phyloP scores from a whole-genome alignment of 2,113 vertebrate genomes.

The Esox niger region DNA sequence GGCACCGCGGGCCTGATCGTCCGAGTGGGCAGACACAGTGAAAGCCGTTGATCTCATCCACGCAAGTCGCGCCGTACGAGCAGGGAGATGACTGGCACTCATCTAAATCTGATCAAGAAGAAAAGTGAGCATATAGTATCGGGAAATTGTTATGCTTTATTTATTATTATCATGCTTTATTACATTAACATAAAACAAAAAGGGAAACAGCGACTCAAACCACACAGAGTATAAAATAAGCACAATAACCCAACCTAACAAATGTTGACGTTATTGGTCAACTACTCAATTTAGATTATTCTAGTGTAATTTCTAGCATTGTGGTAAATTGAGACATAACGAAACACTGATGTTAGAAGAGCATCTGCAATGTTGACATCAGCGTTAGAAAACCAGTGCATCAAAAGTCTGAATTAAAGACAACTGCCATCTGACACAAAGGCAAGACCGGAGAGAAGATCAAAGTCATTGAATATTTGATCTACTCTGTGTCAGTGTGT shows the following conservation, averaged over 20 bases:
- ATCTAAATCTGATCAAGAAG: constrained; percentile 79
- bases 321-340: too few relatives aligned
- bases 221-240: too few relatives aligned
- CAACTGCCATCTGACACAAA: constrained; percentile 54
- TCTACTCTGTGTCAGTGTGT: constrained; percentile 40
- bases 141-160: not conserved
- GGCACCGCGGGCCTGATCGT: constrained; percentile 83
- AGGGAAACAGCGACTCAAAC: too few relatives aligned
- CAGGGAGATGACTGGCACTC: constrained; percentile 97
- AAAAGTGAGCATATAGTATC: not conserved
- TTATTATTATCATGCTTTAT: too few relatives aligned
- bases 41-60: constrained; percentile 93
- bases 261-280: too few relatives aligned
- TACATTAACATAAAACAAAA: too few relatives aligned
- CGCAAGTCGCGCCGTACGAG: constrained; percentile 90
- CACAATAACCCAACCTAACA: too few relatives aligned
- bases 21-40: constrained; percentile 88
- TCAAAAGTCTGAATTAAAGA: constrained; percentile 54
- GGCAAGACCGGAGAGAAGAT: constrained; percentile 51
- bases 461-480: constrained; percentile 70
- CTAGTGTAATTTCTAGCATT: not conserved
- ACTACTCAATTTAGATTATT: too few relatives aligned
- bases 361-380: not conserved
- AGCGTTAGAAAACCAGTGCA: constrained; percentile 41
- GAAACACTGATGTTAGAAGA: too few relatives aligned